Conservation (phyloP, 2,888 invertebrate genomes). For the Linnaemya tessellans region DNA sequence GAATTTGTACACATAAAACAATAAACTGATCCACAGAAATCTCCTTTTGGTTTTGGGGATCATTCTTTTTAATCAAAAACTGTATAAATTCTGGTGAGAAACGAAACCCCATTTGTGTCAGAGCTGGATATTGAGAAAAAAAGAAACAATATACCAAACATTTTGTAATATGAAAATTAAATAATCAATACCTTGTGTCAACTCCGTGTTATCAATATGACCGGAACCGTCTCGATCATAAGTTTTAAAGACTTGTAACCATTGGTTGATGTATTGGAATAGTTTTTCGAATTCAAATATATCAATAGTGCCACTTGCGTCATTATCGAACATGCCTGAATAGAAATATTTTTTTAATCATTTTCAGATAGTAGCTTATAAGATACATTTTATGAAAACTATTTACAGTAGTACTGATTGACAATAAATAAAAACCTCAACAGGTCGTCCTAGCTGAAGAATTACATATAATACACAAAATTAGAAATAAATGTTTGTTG, state of each 20-base stretch:
- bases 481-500: conserved; percentile 25
- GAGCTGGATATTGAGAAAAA: conserved; percentile 85
- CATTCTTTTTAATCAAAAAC: conserved; percentile 88
- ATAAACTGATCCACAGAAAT: conserved; percentile 94
- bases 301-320: conserved; percentile 92
- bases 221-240: conserved; percentile 95
- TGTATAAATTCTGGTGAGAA: conserved; percentile 91
- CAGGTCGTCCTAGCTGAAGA: too few relatives aligned
- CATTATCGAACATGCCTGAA: conserved; percentile 94
- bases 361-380: too few relatives aligned
- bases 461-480: too few relatives aligned
- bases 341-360: background rate
- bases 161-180: background rate
- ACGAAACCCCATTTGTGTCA: conserved; percentile 94
- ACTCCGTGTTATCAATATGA: conserved; percentile 91
- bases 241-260: conserved; percentile 92
- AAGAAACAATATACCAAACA: background rate
- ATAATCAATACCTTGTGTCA: conserved; percentile 86
- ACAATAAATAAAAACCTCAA: too few relatives aligned
- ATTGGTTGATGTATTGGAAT: conserved; percentile 94
- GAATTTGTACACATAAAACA: conserved; percentile 93
- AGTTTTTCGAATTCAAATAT: conserved; percentile 92
- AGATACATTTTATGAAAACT: background rate
- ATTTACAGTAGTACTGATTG: too few relatives aligned
- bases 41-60: conserved; percentile 86